phyloP scores from a whole-genome alignment of 1,140 invertebrate genomes.

The Pachyrhynchus sulphureomaculatus region DNA sequence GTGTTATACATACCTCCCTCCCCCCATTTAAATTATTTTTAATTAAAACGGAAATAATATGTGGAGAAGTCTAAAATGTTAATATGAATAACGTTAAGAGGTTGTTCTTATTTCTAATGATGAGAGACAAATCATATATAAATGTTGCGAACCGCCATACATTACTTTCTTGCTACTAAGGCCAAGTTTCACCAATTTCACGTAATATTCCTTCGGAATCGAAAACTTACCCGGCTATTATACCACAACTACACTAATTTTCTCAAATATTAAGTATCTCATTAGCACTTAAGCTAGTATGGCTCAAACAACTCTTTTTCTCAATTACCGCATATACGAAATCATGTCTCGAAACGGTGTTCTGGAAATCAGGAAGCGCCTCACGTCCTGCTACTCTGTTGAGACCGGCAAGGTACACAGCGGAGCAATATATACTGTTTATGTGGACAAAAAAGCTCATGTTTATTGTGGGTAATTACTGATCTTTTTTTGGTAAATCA shows the following conservation, averaged over 20 bases:
- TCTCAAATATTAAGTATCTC: slow-evolving; percentile 24
- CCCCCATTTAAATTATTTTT: no score
- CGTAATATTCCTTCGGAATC: background rate
- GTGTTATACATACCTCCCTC: no score
- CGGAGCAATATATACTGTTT: slow-evolving; percentile 3
- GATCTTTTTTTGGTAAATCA: no score
- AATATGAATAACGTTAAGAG: no score
- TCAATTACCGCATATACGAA: slow-evolving; percentile 26
- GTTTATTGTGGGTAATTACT: no score
- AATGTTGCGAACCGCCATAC: no score
- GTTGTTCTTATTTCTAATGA: no score
- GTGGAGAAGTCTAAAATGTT: no score
- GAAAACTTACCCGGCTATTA: background rate
- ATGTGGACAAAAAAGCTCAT: slow-evolving; percentile 14
- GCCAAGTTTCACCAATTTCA: no score
- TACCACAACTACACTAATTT: slow-evolving; percentile 5
- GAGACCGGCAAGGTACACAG: slow-evolving; percentile 9
- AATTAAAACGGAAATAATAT: no score
- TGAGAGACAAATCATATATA: no score
- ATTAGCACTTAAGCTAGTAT: slow-evolving; percentile 22
- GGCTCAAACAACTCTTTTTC: slow-evolving; percentile 22
- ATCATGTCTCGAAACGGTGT: slow-evolving; percentile 24
- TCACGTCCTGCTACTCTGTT: slow-evolving; percentile 25
- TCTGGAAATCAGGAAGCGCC: slow-evolving; percentile 26
- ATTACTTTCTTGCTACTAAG: no score